phyloP scores from a whole-genome alignment of 2,797 vertebrate species.

The Malacoctenus gilli region DNA sequence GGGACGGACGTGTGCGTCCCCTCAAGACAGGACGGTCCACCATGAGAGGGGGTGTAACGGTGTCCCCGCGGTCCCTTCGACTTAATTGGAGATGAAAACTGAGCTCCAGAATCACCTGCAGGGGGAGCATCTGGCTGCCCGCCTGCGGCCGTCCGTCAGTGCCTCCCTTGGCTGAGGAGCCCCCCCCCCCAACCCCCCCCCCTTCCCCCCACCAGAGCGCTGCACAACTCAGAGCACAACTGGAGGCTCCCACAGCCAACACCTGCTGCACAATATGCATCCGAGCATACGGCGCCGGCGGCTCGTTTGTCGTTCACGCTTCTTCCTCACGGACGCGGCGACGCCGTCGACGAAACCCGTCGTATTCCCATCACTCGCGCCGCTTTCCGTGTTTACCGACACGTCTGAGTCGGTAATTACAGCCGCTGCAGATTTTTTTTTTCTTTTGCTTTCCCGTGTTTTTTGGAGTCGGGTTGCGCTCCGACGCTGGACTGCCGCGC shows the following conservation, averaged over 20 bases:
- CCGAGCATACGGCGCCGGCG: neutral
- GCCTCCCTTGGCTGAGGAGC: constrained; percentile 36
- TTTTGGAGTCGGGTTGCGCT: neutral
- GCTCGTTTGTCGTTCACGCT: constrained; percentile 6
- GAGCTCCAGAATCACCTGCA: constrained; percentile 37
- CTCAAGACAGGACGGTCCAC: no score
- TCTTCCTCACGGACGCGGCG: constrained; percentile 21
- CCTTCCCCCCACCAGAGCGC: neutral
- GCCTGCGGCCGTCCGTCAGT: constrained; percentile 41
- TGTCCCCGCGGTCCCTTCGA: no score
- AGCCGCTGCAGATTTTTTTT: no score
- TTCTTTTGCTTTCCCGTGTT: neutral
- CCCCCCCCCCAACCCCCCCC: constrained; percentile 24
- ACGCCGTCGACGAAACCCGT: no score
- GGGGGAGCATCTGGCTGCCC: constrained; percentile 57
- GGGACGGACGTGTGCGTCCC: no score
- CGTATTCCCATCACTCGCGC: no score
- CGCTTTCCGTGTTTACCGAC: no score
- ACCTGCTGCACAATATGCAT: constrained; percentile 45
- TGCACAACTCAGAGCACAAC: constrained; percentile 24
- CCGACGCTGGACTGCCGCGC: neutral
- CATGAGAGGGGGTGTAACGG: no score
- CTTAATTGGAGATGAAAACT: constrained; percentile 51
- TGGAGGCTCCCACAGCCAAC: constrained; percentile 21
- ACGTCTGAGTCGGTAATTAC: no score